These are phyloP conservation scores for Verasper variegatus DNA, from an alignment of 2,113 vertebrate genomes.

Conservation along the genomic window DNA sequence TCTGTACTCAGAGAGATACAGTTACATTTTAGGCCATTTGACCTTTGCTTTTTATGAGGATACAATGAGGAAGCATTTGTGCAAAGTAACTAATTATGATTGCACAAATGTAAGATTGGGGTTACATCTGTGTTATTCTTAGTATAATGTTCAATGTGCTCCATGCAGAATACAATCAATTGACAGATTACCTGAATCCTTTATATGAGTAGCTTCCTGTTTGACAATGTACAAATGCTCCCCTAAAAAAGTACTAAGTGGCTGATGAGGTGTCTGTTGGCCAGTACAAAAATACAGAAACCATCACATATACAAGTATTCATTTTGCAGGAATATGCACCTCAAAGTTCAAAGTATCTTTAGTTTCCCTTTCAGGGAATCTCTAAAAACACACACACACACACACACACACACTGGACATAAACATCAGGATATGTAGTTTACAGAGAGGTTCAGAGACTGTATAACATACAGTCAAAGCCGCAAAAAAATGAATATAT, in stretches of 20 bases:
- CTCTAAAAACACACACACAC: too few relatives aligned
- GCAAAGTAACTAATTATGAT: too few relatives aligned
- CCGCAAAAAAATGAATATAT: too few relatives aligned
- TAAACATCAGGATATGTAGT: too few relatives aligned
- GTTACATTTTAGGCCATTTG: neutral
- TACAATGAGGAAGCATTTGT: neutral
- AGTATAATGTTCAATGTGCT: neutral
- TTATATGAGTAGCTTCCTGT: neutral
- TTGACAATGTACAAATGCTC: too few relatives aligned
- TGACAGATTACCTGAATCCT: neutral
- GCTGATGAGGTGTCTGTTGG: too few relatives aligned
- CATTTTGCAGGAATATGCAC: neutral
- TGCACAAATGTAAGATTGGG: neutral
- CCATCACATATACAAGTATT: neutral
- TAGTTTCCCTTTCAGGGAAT: too few relatives aligned
- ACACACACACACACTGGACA: too few relatives aligned
- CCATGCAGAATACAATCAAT: neutral
- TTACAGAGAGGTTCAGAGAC: too few relatives aligned
- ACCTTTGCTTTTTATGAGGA: neutral
- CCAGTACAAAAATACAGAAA: neutral
- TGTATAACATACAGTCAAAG: too few relatives aligned
- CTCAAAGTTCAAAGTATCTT: too few relatives aligned
- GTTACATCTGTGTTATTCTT: neutral
- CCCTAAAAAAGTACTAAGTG: too few relatives aligned
- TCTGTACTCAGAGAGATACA: conserved; percentile 46